Conservation (phyloP, 2,888 invertebrate genomes). For the Rhopalosiphum nymphaeae region DNA sequence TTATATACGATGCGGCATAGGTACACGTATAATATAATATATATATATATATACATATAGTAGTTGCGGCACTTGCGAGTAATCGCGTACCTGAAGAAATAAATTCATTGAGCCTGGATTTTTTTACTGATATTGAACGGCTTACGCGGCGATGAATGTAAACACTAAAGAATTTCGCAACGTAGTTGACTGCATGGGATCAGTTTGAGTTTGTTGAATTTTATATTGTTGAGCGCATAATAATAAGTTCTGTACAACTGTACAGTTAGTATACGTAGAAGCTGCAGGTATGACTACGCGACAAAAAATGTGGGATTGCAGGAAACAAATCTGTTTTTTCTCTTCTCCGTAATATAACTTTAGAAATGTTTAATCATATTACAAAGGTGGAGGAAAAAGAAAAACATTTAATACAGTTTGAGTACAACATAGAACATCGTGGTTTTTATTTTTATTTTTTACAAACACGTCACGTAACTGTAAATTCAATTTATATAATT, state of each 20-base stretch:
- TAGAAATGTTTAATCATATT: constrained; percentile 45
- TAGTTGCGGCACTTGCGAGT: background rate
- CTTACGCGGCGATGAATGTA: background rate
- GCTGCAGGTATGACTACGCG: background rate
- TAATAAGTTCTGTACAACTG: background rate
- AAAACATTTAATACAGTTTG: background rate
- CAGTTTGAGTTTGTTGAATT: background rate
- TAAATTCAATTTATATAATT: constrained; percentile 53
- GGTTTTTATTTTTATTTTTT: constrained; percentile 20
- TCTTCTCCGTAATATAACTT: background rate
- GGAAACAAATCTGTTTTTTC: background rate
- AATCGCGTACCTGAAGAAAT: background rate
- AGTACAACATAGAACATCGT: background rate
- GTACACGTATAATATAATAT: background rate
- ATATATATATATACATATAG: background rate
- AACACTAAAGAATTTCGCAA: background rate
- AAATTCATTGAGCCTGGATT: background rate
- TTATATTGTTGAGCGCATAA: background rate
- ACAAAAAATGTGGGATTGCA: background rate
- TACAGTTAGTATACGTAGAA: background rate
- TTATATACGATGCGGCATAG: background rate
- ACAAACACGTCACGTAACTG: constrained; percentile 48
- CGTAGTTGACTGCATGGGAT: background rate
- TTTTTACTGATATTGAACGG: background rate
- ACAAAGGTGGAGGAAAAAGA: constrained; percentile 3